Base-by-base conservation (phyloP, 2,888 invertebrate genomes). In the Eumacrocentrus americanus region DNA sequence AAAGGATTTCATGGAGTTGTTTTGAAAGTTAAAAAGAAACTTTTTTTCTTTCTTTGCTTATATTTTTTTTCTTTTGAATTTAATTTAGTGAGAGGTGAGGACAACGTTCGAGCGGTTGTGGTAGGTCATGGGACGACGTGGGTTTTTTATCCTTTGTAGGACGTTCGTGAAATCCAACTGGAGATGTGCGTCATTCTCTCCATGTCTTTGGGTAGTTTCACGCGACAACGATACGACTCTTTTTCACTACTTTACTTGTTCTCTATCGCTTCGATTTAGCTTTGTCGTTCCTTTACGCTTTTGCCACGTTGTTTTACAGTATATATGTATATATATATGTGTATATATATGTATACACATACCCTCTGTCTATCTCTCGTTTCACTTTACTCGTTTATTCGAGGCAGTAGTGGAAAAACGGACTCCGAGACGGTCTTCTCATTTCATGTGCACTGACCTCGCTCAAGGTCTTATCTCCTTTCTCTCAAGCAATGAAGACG, bases 61-160 rank as follows among this genome's bases (percentile, higher is more conserved):
- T n/a, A n/a, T n/a, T n/a, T n/a, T n/a, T n/a, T n/a, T 29, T 29
- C 9, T 29, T 29, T 29, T 4, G 29, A 29, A 29, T 29, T 29
- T 29, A 29, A 29, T 29, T 29, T 29, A 29, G 29, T 29, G 4
- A 29, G 61, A 57, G 42, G 48, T 51, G 56, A 55, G 46, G 14
- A 60, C 73, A 72, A 72, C 67, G 61, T 67, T 60, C 60, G 58
- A 67, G 65, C 51, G 66, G 72, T 75, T 67, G 70, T 64, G 73
- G 73, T 73, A 76, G 74, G 75, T 76, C 71, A 69, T 69, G 74
- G 68, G 61, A 59, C 67, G 68, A 64, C 64, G 62, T 46, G 12
- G 23, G 12, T 61, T 46, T 56, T 59, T 61, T 47, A 55, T 67
- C 51, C 51, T 61, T 54, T 60, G 57, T 60, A 58, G 58, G 58